Evolutionary conservation across 2,888 invertebrate genomes (phyloP).

Genomic region (Amiota communis): DNA sequence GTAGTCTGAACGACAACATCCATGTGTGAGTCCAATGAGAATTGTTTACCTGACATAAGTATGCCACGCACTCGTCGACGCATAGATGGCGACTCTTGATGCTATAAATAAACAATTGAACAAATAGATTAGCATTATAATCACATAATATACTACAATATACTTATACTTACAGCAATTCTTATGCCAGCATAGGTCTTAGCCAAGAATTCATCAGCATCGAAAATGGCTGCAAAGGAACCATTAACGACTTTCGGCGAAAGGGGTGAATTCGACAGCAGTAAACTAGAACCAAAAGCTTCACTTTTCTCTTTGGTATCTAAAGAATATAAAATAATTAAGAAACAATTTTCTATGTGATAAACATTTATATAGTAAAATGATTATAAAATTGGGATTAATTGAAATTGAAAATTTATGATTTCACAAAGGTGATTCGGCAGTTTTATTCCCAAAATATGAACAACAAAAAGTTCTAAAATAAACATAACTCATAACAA

Average conservation of each 20-base stretch:
- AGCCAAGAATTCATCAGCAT: conserved; percentile 75
- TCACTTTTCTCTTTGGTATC: conserved; percentile 89
- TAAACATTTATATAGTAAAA: neutral
- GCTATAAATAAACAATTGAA: conserved; percentile 51
- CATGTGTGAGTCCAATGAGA: conserved; percentile 91
- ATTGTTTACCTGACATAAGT: conserved; percentile 91
- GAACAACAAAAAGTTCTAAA: no score
- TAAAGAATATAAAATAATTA: conserved; percentile 58
- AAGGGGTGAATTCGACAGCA: conserved; percentile 95
- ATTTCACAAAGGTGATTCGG: neutral
- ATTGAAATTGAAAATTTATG: conserved; percentile 3
- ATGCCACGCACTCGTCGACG: conserved; percentile 89
- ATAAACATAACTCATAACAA: no score
- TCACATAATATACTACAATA: neutral
- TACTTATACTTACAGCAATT: conserved; percentile 65
- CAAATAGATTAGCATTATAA: neutral
- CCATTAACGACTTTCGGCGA: conserved; percentile 97
- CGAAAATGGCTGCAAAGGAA: conserved; percentile 92
- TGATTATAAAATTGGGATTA: neutral
- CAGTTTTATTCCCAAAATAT: no score
- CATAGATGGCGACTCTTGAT: conserved; percentile 79
- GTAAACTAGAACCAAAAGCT: conserved; percentile 92
- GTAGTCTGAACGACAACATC: conserved; percentile 85
- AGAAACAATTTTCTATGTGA: neutral
- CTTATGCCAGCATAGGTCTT: conserved; percentile 73